Base-by-base conservation (phyloP, 1,140 invertebrate genomes). In the Drosophila obscura region DNA sequence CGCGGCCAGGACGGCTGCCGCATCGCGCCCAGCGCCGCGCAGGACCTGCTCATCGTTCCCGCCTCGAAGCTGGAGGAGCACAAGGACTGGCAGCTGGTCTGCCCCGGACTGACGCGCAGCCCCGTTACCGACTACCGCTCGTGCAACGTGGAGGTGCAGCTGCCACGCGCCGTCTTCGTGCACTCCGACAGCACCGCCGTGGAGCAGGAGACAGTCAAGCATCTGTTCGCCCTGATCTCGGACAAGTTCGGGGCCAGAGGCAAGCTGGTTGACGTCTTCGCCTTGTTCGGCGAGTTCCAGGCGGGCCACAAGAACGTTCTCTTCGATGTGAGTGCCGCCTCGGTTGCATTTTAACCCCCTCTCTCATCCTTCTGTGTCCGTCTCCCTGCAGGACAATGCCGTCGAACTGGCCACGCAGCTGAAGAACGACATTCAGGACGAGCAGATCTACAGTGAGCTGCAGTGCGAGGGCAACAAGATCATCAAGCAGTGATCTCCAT, bases 211-310 rank as follows among this genome's bases (percentile, higher is more conserved):
- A 91, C 80, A 11, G 65, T 91, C 8, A 91, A 83, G 65, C 91
- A 92, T 53, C 66, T 90, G 46, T 92, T 91, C 52, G 52, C 78
- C 0, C 56, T 80, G 16, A 68, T 92, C 28, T 90, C 91, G n/a
- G 73, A 82, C 13, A 81, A 83, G 44, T 92, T 92, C 8, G 91
- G 91, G 7, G 74, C 71, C 26, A 57, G 26, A 1, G 80, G 83
- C 62, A 91, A 90, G 58, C 39, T 83, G 24, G 67, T 85, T 19
- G 90, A 92, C 79, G 91, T 92, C 2, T 92, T 92, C 50, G 68
- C 72, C 0, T 48, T 92, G 16, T 92, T 92, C 39, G 80, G 75
- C 1, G 59, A 77, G 31, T 92, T 82, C 51, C 72, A 87, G 41
- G 53, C 69, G 67, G 87, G 73, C 53, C 45, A 81, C 22, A 53